phyloP scores from a whole-genome alignment of 2,113 vertebrate species.

The Anoura caudifer region DNA sequence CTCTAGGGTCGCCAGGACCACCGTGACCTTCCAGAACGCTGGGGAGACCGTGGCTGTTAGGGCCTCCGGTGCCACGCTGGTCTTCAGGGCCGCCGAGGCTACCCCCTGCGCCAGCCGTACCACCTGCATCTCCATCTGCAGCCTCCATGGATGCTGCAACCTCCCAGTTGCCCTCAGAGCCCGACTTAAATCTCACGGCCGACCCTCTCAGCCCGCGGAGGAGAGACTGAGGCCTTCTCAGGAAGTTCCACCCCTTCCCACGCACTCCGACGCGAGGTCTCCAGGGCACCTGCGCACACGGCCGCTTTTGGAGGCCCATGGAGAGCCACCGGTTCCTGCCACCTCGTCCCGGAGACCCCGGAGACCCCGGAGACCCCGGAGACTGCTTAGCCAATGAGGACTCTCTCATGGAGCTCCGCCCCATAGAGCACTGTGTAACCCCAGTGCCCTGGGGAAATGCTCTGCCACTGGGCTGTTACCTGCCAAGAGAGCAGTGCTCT shows the following conservation, averaged over 20 bases:
- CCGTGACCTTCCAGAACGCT: background rate
- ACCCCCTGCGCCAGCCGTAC: background rate
- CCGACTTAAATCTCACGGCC: fast-evolving
- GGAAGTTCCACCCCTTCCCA: background rate
- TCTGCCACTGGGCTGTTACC: background rate
- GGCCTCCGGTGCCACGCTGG: background rate
- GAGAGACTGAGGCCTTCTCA: background rate
- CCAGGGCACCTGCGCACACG: background rate
- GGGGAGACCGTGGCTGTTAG: background rate
- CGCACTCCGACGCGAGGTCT: fast-evolving
- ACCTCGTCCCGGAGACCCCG: background rate
- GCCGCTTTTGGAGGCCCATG: no score
- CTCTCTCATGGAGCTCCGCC: background rate
- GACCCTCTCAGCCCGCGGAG: no score
- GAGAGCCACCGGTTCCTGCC: background rate
- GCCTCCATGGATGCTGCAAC: background rate
- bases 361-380: background rate
- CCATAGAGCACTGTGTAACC: background rate
- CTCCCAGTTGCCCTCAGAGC: background rate
- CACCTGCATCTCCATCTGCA: fast-evolving
- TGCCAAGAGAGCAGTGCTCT: background rate
- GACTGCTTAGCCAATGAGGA: background rate
- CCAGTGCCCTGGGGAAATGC: background rate
- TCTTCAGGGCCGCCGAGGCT: background rate
- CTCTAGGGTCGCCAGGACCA: background rate